Conservation (phyloP, 2,888 invertebrate species). For the Heliconius aoede region DNA sequence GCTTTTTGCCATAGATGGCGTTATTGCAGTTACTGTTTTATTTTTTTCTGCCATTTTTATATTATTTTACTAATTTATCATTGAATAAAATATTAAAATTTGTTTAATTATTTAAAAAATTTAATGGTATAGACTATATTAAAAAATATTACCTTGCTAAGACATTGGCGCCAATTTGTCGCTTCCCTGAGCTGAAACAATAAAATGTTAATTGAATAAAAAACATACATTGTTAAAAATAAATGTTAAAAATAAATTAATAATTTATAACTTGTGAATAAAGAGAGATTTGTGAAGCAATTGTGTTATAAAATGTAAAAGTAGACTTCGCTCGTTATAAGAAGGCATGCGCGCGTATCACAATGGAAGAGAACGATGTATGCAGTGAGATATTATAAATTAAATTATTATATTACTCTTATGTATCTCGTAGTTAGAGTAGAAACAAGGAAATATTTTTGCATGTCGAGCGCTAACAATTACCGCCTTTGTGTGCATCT, state of each 20-base stretch:
- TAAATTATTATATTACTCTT: constrained; percentile 23
- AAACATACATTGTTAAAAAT: not conserved
- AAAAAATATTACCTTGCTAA: constrained; percentile 88
- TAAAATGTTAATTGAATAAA: constrained; percentile 35
- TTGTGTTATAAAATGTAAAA: constrained; percentile 22
- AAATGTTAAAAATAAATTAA: not conserved
- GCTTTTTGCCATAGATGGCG: constrained; percentile 60
- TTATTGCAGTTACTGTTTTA: not conserved
- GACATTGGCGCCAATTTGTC: constrained; percentile 93
- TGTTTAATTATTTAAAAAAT: not conserved
- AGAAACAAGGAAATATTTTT: constrained; percentile 56
- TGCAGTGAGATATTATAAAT: constrained; percentile 30
- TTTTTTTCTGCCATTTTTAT: not conserved
- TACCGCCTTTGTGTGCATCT: constrained; percentile 52
- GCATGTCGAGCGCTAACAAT: constrained; percentile 48
- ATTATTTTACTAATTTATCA: not conserved
- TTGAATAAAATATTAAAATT: not conserved
- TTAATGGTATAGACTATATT: not conserved
- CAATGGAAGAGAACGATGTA: constrained; percentile 24
- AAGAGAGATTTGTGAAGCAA: not conserved
- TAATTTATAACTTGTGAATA: too few species aligned
- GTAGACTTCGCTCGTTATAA: constrained; percentile 9
- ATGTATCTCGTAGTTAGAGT: constrained; percentile 9
- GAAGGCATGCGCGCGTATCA: constrained; percentile 11
- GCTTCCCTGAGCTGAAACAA: constrained; percentile 90